These are phyloP conservation scores for Uromys caudimaculatus DNA, from an alignment of 2,797 vertebrate species.

Conservation along the genomic window DNA sequence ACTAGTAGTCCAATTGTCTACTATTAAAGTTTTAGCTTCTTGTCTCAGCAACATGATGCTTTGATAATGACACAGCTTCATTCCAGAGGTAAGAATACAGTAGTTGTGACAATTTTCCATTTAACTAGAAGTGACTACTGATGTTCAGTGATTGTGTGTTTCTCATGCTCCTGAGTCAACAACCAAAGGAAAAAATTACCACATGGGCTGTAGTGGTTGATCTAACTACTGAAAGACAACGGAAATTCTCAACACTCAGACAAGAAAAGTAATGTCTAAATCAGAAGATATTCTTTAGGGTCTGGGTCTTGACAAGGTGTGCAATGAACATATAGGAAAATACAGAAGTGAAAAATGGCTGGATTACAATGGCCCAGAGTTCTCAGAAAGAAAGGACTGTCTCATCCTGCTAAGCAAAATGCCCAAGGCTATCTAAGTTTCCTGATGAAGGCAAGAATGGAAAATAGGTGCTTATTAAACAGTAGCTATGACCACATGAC, in stretches of 20 bases:
- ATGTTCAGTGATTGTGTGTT: not conserved
- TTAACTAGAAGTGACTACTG: not conserved
- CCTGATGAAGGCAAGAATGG: not conserved
- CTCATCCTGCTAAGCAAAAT: not conserved
- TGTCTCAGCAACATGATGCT: not conserved
- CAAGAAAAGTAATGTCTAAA: not conserved
- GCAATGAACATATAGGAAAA: not conserved
- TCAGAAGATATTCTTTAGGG: not conserved
- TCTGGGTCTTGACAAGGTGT: not conserved
- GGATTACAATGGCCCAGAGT: not conserved
- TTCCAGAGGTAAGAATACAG: not conserved
- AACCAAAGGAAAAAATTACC: not conserved
- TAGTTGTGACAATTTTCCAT: not conserved
- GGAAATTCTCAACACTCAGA: not conserved
- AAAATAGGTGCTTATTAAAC: not conserved
- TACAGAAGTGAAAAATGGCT: not conserved
- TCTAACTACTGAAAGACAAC: not conserved
- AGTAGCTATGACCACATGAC: not conserved
- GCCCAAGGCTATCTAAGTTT: not conserved
- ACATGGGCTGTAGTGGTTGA: too few relatives aligned
- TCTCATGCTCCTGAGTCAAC: not conserved
- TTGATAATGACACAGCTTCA: not conserved
- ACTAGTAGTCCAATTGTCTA: not conserved
- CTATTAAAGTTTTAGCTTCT: not conserved
- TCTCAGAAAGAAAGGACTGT: not conserved